A percentile compares a stretch with the other conserved stretches of the same genome.
Evolutionary conservation across 2,888 invertebrate species (phyloP).

Genomic region (Pollenia labialis): DNA sequence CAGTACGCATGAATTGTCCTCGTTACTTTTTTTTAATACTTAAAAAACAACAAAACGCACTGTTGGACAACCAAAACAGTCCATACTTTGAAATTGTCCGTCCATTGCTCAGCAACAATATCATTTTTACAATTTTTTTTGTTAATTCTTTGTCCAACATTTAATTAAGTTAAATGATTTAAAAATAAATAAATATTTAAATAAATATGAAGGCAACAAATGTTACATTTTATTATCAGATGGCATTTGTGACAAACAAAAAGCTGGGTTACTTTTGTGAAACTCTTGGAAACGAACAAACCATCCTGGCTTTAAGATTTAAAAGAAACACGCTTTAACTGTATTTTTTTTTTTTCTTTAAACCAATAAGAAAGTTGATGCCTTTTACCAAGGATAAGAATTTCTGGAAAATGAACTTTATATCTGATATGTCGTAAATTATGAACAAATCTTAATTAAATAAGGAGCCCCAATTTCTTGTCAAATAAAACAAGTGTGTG

Average conservation of each 20-base stretch:
- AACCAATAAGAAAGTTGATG: too few relatives aligned
- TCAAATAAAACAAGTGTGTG: too few relatives aligned
- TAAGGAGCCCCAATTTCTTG: too few relatives aligned
- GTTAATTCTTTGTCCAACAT: conserved; percentile 17
- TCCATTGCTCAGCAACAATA: conserved; percentile 3
- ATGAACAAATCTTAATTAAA: too few relatives aligned
- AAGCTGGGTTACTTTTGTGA: neutral
- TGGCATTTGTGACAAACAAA: neutral
- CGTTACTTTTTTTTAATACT: conserved; percentile 52
- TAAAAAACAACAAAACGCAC: conserved; percentile 37
- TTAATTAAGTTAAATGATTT: conserved; percentile 59
- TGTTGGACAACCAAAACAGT: conserved; percentile 38
- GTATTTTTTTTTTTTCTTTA: too few relatives aligned
- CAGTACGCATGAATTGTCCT: conserved; percentile 73
- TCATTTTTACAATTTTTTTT: conserved; percentile 22
- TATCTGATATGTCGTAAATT: too few relatives aligned
- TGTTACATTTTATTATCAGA: conserved; percentile 1
- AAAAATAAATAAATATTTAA: conserved; percentile 38
- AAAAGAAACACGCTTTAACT: too few relatives aligned
- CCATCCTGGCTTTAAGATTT: neutral
- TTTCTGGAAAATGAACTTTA: too few relatives aligned
- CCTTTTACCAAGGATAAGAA: too few relatives aligned
- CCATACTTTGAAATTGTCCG: neutral
- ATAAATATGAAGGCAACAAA: conserved; percentile 10
- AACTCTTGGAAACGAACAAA: neutral